Evolutionary conservation across 2,888 invertebrate genomes (phyloP).

Genomic region (Heliconius sara): DNA sequence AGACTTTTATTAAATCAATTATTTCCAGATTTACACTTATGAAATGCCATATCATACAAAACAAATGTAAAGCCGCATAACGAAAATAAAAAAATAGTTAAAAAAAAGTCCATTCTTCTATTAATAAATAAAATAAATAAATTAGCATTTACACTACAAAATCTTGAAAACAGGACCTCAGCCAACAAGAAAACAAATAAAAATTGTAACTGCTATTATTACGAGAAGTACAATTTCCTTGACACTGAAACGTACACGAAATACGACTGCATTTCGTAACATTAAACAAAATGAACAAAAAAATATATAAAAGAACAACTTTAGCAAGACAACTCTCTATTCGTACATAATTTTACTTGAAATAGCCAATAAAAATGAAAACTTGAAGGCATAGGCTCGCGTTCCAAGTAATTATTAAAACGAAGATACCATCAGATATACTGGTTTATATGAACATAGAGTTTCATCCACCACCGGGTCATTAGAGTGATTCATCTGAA

Average conservation of each 20-base stretch:
- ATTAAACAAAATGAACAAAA: conserved; percentile 20
- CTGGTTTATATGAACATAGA: conserved; percentile 29
- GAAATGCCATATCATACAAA: no score
- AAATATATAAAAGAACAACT: background rate
- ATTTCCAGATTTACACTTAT: no score
- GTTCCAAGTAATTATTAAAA: conserved; percentile 52
- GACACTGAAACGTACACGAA: conserved; percentile 16
- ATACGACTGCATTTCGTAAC: conserved; percentile 15
- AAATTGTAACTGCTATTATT: conserved; percentile 18
- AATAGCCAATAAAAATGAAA: conserved; percentile 40
- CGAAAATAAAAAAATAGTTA: no score
- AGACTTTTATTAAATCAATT: no score
- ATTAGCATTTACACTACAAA: background rate
- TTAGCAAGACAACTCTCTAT: conserved; percentile 36
- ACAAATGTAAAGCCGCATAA: no score
- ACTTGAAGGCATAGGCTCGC: conserved; percentile 43
- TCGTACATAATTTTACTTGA: conserved; percentile 33
- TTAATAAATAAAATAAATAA: background rate
- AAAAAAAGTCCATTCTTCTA: background rate
- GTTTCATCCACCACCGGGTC: conserved; percentile 48
- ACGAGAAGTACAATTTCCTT: conserved; percentile 16
- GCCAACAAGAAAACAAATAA: conserved; percentile 5
- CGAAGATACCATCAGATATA: conserved; percentile 48
- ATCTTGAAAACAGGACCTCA: background rate
- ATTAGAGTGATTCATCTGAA: conserved; percentile 58